These are phyloP conservation scores for Cephus runcator DNA, from an alignment of 2,888 invertebrate genomes.

Conservation along the genomic window DNA sequence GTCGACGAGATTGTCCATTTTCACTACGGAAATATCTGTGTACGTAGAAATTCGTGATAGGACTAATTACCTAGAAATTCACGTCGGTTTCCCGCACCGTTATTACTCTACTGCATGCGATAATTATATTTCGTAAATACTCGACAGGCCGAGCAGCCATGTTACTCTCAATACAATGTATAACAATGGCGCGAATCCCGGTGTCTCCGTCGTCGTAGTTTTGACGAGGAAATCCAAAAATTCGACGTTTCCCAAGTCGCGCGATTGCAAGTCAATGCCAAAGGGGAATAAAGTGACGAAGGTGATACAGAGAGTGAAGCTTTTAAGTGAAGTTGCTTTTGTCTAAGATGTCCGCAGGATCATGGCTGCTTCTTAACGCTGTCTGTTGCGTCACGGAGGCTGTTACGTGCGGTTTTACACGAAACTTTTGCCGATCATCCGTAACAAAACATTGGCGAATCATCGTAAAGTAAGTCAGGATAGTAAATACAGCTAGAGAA, in stretches of 20 bases:
- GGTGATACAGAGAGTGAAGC: background rate
- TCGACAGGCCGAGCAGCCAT: background rate
- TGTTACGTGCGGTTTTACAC: background rate
- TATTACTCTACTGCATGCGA: background rate
- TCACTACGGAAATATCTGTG: background rate
- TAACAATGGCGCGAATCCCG: background rate
- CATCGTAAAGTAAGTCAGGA: background rate
- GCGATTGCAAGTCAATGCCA: background rate
- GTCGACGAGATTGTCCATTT: background rate
- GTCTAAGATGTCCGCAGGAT: constrained; percentile 1
- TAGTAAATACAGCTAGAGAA: background rate
- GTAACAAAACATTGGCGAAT: background rate
- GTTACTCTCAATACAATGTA: background rate
- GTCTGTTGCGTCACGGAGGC: background rate
- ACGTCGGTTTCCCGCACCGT: background rate
- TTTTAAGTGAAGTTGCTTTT: background rate
- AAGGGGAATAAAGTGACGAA: background rate
- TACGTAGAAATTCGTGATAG: background rate
- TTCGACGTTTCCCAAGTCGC: background rate
- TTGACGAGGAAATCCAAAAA: background rate
- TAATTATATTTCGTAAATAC: background rate
- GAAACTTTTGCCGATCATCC: background rate
- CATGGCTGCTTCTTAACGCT: background rate
- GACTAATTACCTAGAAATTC: background rate
- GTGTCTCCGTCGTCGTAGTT: background rate